A percentile compares a stretch with the other conserved stretches of the same genome.
These are phyloP conservation scores for Clostera curtula DNA, from an alignment of 2,888 invertebrate species.

Conservation along the genomic window DNA sequence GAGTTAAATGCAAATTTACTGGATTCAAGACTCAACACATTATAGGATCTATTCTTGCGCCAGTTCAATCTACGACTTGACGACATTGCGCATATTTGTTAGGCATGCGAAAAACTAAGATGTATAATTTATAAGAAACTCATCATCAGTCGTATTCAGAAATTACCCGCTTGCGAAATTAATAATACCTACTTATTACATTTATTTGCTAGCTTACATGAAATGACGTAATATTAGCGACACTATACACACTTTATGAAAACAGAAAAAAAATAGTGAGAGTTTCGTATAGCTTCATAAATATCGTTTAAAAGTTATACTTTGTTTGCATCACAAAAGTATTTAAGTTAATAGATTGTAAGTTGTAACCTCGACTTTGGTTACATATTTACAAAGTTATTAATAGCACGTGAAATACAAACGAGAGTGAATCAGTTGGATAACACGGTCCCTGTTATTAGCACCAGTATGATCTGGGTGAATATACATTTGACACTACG, in stretches of 20 bases:
- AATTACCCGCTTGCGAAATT: too few relatives aligned
- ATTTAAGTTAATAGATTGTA: constrained; percentile 48
- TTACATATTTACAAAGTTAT: constrained; percentile 53
- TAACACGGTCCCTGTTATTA: constrained; percentile 8
- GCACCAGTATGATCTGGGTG: not conserved
- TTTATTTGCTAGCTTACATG: too few relatives aligned
- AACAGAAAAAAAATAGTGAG: constrained; percentile 8
- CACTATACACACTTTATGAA: not conserved
- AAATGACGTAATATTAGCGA: not conserved
- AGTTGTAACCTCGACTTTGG: constrained; percentile 54
- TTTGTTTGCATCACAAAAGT: constrained; percentile 23
- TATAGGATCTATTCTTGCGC: too few relatives aligned
- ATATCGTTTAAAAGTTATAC: too few relatives aligned
- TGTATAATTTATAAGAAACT: constrained; percentile 5
- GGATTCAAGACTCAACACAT: too few relatives aligned
- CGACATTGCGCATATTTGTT: too few relatives aligned
- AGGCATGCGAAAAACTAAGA: constrained; percentile 2
- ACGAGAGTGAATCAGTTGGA: constrained; percentile 25
- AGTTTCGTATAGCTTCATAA: too few relatives aligned
- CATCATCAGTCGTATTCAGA: too few relatives aligned
- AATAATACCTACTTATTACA: too few relatives aligned
- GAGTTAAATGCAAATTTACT: too few relatives aligned
- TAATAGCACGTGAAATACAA: constrained; percentile 44
- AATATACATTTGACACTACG: not conserved
- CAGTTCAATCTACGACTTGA: too few relatives aligned